phyloP scores from a whole-genome alignment of 2,797 vertebrate genomes.

The Paratrypauchen microcephalus region DNA sequence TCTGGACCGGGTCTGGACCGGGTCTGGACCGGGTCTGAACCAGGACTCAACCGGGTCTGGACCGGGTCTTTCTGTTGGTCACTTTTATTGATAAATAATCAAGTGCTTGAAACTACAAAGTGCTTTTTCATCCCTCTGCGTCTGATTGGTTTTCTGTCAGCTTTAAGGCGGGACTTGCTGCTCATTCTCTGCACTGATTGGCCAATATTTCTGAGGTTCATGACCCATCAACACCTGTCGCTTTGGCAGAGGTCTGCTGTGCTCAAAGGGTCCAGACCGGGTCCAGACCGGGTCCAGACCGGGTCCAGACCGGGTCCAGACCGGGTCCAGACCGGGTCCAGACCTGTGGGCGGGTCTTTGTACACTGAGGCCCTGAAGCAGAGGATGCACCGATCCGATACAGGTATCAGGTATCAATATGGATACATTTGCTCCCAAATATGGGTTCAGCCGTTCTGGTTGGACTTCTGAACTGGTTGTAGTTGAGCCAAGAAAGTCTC shows the following conservation, averaged over 20 bases:
- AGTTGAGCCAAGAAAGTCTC: too few relatives aligned
- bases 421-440: too few relatives aligned
- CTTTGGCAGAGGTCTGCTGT: neutral
- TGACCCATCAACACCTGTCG: neutral
- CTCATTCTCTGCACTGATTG: constrained; percentile 7
- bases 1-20: too few relatives aligned
- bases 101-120: neutral
- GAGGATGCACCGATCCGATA: too few relatives aligned
- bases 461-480: too few relatives aligned
- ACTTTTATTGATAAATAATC: neutral
- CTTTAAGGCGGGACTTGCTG: neutral
- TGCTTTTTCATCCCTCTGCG: neutral
- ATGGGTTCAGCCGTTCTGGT: too few relatives aligned
- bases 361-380: too few relatives aligned
- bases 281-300: neutral
- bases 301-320: neutral
- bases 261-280: neutral
- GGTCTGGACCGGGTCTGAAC: neutral
- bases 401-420: too few relatives aligned
- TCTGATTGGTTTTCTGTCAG: neutral
- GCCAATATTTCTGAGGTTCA: neutral
- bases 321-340: too few relatives aligned
- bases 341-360: too few relatives aligned
- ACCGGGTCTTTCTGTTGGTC: neutral
- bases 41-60: neutral